Percentiles rank a stretch among this genome's conserved stretches.
These are phyloP conservation scores for Ditylenchus weischeri DNA, from an alignment of 2,888 invertebrate genomes.

Conservation along the genomic window DNA sequence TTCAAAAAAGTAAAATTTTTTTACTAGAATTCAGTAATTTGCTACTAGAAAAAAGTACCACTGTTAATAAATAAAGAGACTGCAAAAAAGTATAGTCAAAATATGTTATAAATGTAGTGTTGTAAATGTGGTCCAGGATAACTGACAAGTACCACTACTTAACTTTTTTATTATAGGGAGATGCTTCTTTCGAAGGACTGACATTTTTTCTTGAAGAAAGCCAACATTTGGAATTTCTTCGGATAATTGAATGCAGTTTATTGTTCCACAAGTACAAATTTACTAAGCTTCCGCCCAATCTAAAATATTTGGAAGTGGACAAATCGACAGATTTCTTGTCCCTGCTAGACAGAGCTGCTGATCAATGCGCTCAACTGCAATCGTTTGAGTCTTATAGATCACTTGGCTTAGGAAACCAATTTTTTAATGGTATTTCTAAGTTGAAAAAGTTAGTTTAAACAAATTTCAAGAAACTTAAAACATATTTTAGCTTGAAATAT, in stretches of 20 bases:
- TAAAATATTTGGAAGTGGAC: constrained; percentile 5
- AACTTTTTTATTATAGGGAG: neutral
- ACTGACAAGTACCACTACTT: no score
- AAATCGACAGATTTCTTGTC: neutral
- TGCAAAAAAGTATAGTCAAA: no score
- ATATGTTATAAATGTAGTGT: no score
- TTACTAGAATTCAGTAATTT: no score
- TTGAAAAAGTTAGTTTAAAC: neutral
- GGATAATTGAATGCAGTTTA: constrained; percentile 1
- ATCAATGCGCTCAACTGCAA: neutral
- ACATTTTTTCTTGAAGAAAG: constrained; percentile 1
- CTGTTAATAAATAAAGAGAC: no score
- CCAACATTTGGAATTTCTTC: constrained; percentile 5
- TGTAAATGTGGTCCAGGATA: no score
- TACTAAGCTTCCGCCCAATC: neutral
- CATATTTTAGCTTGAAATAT: constrained; percentile 4
- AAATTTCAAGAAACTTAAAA: neutral
- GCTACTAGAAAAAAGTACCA: no score
- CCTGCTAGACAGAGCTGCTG: constrained; percentile 1
- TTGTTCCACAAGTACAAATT: neutral
- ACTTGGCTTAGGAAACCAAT: neutral
- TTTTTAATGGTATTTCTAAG: constrained; percentile 1
- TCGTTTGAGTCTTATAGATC: neutral
- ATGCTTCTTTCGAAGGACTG: neutral
- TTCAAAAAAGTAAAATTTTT: no score